These are phyloP conservation scores for Bedellia somnulentella DNA, from an alignment of 2,888 invertebrate genomes.

Conservation along the genomic window DNA sequence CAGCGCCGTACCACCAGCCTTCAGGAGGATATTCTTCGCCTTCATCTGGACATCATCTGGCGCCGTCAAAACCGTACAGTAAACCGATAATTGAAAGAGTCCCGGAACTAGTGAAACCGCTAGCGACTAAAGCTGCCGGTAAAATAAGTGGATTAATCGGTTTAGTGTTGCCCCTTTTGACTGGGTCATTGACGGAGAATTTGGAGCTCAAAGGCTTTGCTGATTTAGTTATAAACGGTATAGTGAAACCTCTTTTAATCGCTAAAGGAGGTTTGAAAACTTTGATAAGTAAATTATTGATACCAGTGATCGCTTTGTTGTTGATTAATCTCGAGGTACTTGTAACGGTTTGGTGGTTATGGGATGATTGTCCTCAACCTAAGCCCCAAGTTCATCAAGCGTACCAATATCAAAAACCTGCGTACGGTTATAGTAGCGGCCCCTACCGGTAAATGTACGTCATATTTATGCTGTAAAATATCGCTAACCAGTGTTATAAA, in stretches of 20 bases:
- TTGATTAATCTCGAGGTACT: constrained; percentile 44
- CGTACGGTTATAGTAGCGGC: constrained; percentile 18
- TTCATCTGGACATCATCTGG: constrained; percentile 1
- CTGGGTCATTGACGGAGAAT: constrained; percentile 24
- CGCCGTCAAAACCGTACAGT: constrained; percentile 11
- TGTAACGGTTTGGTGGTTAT: constrained; percentile 48
- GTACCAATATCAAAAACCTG: constrained; percentile 17
- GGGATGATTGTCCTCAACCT: constrained; percentile 40
- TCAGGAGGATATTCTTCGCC: constrained; percentile 10
- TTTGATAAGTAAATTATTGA: constrained; percentile 35
- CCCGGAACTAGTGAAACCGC: constrained; percentile 21
- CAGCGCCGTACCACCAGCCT: constrained; percentile 11
- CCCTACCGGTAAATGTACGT: too few relatives aligned
- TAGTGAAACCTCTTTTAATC: constrained; percentile 31
- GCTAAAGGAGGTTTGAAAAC: constrained; percentile 39
- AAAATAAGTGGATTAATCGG: constrained; percentile 34
- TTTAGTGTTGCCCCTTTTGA: constrained; percentile 28
- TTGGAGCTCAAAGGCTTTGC: constrained; percentile 29
- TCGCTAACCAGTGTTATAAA: constrained; percentile 18
- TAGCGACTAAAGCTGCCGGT: constrained; percentile 23
- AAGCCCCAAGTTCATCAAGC: constrained; percentile 9
- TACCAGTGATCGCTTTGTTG: constrained; percentile 38
- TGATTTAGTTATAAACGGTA: constrained; percentile 33
- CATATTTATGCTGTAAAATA: too few relatives aligned
- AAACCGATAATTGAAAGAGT: constrained; percentile 13